Conservation (phyloP, 1,140 invertebrate species). For the Trachymyrmex cornetzi region DNA sequence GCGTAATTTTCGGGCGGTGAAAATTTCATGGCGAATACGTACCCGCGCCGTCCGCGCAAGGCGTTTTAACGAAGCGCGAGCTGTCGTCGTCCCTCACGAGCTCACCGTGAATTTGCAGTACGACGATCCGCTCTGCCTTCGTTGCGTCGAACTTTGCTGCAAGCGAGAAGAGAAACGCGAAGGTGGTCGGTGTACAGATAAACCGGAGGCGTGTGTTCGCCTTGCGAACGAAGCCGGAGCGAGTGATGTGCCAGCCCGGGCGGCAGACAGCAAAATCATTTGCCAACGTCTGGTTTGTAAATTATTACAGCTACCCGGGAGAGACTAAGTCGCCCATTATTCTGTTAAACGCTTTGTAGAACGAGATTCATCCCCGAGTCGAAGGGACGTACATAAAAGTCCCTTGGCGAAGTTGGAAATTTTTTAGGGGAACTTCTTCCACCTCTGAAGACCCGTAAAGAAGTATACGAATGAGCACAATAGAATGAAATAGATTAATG, state of each 20-base stretch:
- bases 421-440: constrained; percentile 10
- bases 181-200: constrained; percentile 49
- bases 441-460: neutral
- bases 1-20: constrained; percentile 70
- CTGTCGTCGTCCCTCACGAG: constrained; percentile 66
- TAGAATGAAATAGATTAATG: constrained; percentile 42
- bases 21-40: constrained; percentile 70
- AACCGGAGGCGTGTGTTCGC: constrained; percentile 26
- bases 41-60: constrained; percentile 48
- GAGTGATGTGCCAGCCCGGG: constrained; percentile 53
- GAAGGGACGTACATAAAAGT: constrained; percentile 31
- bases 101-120: constrained; percentile 44
- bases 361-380: constrained; percentile 59
- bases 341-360: constrained; percentile 63
- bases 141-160: constrained; percentile 37
- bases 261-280: constrained; percentile 63
- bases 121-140: constrained; percentile 40
- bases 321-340: constrained; percentile 65
- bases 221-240: constrained; percentile 33
- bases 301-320: constrained; percentile 61
- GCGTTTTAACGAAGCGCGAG: constrained; percentile 68
- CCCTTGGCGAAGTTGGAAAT: constrained; percentile 27
- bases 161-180: constrained; percentile 44
- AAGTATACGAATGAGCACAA: neutral
- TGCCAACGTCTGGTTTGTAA: constrained; percentile 64